Evolutionary conservation across 2,797 vertebrate genomes (phyloP).

Genomic region (Enteromius anoplus): DNA sequence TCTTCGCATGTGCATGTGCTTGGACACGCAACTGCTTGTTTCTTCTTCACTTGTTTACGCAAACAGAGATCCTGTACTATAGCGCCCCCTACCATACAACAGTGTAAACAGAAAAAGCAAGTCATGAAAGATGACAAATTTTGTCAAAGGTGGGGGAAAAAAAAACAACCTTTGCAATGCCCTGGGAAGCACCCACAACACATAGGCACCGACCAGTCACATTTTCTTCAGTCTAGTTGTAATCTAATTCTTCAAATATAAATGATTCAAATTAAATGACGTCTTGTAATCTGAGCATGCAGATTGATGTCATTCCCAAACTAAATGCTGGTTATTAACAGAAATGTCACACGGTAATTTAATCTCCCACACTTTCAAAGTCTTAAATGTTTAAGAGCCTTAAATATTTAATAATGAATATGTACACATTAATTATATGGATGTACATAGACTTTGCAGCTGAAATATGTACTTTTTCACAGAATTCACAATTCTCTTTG

Average conservation of each 20-base stretch:
- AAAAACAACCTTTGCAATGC: background rate
- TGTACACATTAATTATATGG: conserved; percentile 31
- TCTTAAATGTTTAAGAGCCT: conserved; percentile 26
- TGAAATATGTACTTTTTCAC: background rate
- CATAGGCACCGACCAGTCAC: background rate
- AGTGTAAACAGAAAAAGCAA: background rate
- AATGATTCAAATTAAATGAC: background rate
- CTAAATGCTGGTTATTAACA: conserved; percentile 29
- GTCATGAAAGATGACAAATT: background rate
- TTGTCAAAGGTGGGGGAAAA: background rate
- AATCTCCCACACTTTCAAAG: conserved; percentile 9
- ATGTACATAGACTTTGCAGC: conserved; percentile 18
- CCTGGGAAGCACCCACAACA: no score
- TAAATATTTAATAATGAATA: conserved; percentile 21
- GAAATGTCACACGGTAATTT: conserved; percentile 17
- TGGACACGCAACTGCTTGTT: background rate
- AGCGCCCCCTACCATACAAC: background rate
- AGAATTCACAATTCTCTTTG: conserved; percentile 28
- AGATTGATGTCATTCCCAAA: background rate
- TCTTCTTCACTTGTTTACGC: background rate
- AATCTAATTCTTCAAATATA: conserved; percentile 4
- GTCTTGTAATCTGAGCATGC: conserved; percentile 1
- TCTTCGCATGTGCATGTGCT: background rate
- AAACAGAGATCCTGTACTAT: background rate
- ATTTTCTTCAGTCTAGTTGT: background rate